Percentiles rank a stretch among this genome's conserved stretches.
Evolutionary conservation across 2,888 invertebrate genomes (phyloP).

Genomic region (Philereme vetulata): DNA sequence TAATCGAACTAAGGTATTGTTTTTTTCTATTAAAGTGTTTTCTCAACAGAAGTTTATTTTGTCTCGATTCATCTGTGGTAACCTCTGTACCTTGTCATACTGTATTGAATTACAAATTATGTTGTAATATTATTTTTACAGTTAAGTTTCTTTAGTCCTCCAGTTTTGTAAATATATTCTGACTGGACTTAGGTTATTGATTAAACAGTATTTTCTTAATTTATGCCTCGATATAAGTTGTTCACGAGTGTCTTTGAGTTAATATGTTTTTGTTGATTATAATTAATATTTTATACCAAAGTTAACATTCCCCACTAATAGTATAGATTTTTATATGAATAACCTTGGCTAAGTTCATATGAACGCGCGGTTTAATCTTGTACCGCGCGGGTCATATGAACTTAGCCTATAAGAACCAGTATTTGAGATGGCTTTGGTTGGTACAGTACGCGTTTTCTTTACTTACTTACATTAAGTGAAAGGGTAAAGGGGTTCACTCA

Average conservation of each 20-base stretch:
- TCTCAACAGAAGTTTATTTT: slow-evolving; percentile 1
- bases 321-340: slow-evolving; percentile 65
- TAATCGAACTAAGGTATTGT: slow-evolving; percentile 8
- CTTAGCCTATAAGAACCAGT: slow-evolving; percentile 50
- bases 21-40: background rate
- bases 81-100: background rate
- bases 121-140: slow-evolving; percentile 35
- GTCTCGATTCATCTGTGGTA: background rate
- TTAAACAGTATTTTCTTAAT: slow-evolving; percentile 82
- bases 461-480: slow-evolving; percentile 69
- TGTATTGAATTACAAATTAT: slow-evolving; percentile 4
- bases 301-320: slow-evolving; percentile 89
- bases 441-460: slow-evolving; percentile 60
- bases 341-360: no score
- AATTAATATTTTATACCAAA: slow-evolving; percentile 87
- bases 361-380: no score
- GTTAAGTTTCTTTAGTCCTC: slow-evolving; percentile 56
- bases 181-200: slow-evolving; percentile 71
- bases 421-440: slow-evolving; percentile 58
- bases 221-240: slow-evolving; percentile 78
- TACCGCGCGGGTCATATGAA: no score
- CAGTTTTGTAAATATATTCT: slow-evolving; percentile 77
- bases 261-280: slow-evolving; percentile 80
- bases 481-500: slow-evolving; percentile 22
- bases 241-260: slow-evolving; percentile 76